Conservation (phyloP, 2,113 vertebrate genomes). For the Haemorhous mexicanus region DNA sequence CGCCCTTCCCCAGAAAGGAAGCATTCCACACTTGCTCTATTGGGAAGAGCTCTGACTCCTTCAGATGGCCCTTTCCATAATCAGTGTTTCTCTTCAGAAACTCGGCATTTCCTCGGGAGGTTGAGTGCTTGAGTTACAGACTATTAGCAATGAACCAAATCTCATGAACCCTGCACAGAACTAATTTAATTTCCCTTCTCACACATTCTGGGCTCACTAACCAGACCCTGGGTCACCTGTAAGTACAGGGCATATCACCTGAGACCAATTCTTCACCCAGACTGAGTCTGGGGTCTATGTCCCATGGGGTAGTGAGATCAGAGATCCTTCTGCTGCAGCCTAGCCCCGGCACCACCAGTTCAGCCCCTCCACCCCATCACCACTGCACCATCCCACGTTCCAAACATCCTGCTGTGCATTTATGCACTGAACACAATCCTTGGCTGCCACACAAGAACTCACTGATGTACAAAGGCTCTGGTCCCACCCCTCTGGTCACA, state of each 20-base stretch:
- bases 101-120: accelerated
- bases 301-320: accelerated
- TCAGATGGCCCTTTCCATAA: not conserved
- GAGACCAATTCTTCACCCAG: accelerated
- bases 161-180: not conserved
- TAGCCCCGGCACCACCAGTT: not conserved
- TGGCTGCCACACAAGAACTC: not conserved
- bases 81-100: not conserved
- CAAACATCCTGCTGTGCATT: not conserved
- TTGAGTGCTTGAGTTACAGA: not conserved
- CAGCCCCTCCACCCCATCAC: not conserved
- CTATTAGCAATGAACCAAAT: not conserved
- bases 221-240: not conserved
- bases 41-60: not conserved
- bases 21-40: not conserved
- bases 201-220: accelerated
- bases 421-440: not conserved
- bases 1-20: not conserved
- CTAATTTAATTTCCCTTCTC: not conserved
- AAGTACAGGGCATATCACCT: not conserved
- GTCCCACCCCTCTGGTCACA: not conserved
- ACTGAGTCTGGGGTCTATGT: accelerated
- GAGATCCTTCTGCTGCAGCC: not conserved
- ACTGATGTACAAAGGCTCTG: not conserved
- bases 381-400: accelerated